Conservation (phyloP, 2,113 vertebrate species). For the Hippocampus barbouri region DNA sequence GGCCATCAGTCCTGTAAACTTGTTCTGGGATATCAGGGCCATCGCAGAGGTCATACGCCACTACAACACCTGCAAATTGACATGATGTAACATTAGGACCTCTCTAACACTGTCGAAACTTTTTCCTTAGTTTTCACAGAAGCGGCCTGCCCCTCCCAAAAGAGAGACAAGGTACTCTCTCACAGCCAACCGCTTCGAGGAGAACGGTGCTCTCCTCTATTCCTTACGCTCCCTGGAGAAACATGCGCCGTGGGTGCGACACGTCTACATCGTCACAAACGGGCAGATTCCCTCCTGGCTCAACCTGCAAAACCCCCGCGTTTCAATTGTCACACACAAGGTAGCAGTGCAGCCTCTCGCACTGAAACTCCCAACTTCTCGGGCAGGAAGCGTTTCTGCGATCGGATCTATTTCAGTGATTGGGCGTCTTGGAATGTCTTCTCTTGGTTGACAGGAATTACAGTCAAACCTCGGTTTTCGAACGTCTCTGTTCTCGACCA, state of each 20-base stretch:
- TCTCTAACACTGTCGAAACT: neutral
- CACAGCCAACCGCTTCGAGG: conserved; percentile 90
- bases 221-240: conserved; percentile 89
- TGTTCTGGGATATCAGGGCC: conserved; percentile 90
- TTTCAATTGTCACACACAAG: conserved; percentile 64
- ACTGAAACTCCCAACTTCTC: neutral
- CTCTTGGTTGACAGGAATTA: too few relatives aligned
- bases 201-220: conserved; percentile 94
- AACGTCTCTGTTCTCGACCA: too few relatives aligned
- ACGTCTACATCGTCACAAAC: too few relatives aligned
- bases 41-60: conserved; percentile 78
- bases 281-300: too few relatives aligned
- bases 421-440: too few relatives aligned
- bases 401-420: too few relatives aligned
- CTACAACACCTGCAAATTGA: neutral
- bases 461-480: too few relatives aligned
- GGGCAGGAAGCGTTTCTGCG: too few relatives aligned
- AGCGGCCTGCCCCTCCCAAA: neutral
- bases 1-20: conserved; percentile 63
- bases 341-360: conserved; percentile 91
- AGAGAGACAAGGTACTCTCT: neutral
- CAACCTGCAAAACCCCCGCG: too few relatives aligned
- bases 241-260: conserved; percentile 48
- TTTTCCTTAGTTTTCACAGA: neutral
- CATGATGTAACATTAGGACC: conserved; percentile 31